These are phyloP conservation scores for Chroicocephalus ridibundus DNA, from an alignment of 2,113 vertebrate species.

Conservation along the genomic window DNA sequence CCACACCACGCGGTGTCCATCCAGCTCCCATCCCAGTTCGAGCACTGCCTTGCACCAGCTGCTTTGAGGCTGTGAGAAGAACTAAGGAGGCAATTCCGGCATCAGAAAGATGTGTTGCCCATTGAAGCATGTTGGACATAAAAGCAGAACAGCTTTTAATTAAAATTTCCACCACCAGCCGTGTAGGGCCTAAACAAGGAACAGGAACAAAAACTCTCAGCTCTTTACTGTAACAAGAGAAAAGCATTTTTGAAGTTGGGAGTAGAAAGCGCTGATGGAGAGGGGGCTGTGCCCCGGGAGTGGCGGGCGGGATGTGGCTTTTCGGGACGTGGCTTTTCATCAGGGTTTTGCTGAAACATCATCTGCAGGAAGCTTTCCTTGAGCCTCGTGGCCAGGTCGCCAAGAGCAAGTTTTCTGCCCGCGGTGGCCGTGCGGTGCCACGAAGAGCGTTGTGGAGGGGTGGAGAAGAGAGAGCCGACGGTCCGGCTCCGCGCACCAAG, in stretches of 20 bases:
- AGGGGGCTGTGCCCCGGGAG: neutral
- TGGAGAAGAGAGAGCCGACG: neutral
- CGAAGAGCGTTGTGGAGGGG: neutral
- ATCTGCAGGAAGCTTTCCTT: neutral
- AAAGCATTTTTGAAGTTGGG: neutral
- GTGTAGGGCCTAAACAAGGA: neutral
- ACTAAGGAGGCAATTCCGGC: neutral
- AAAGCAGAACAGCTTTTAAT: slow-evolving; percentile 47
- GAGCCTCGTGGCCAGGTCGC: neutral
- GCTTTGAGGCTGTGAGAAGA: neutral
- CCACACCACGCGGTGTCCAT: neutral
- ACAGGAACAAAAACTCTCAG: neutral
- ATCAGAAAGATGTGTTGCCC: neutral
- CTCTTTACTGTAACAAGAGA: neutral
- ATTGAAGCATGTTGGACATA: slow-evolving; percentile 1
- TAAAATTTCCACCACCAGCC: neutral
- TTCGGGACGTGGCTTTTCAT: neutral
- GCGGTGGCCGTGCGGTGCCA: neutral
- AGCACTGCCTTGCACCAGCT: slow-evolving; percentile 17
- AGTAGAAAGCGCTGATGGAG: neutral
- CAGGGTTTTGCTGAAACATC: neutral
- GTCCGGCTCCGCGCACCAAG: neutral
- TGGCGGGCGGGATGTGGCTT: neutral
- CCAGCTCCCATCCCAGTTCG: neutral
- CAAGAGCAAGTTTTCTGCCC: neutral